Evolutionary conservation across 1,140 invertebrate species (phyloP).

Genomic region (Scaptomyza hsui): DNA sequence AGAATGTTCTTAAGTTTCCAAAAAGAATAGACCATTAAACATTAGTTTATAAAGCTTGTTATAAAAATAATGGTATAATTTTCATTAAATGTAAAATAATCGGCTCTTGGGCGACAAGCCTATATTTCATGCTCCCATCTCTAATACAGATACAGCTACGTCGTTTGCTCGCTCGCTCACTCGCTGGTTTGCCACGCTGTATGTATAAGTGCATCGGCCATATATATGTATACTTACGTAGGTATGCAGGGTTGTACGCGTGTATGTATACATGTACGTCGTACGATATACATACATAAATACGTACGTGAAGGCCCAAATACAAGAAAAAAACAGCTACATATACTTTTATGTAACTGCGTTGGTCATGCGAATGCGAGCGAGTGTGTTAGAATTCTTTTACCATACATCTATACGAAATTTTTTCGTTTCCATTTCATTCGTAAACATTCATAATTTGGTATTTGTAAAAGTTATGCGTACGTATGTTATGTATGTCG

Average conservation of each 20-base stretch:
- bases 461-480: constrained; percentile 77
- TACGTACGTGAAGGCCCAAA: constrained; percentile 51
- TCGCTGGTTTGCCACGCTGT: constrained; percentile 61
- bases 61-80: background rate
- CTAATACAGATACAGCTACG: constrained; percentile 58
- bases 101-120: constrained; percentile 5
- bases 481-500: constrained; percentile 51
- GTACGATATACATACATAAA: constrained; percentile 37
- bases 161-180: constrained; percentile 64
- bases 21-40: background rate
- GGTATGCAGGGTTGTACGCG: constrained; percentile 42
- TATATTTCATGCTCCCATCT: constrained; percentile 32
- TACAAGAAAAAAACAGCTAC: constrained; percentile 55
- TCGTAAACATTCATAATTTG: constrained; percentile 83
- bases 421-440: constrained; percentile 82
- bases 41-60: background rate
- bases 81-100: constrained; percentile 1
- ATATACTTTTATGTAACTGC: constrained; percentile 72
- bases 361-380: constrained; percentile 75
- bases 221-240: constrained; percentile 32
- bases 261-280: constrained; percentile 75
- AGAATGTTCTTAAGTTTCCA: background rate
- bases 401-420: constrained; percentile 73
- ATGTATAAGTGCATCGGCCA: constrained; percentile 56
- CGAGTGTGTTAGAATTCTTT: constrained; percentile 80